These are phyloP conservation scores for Nyctalus aviator DNA, from an alignment of 2,797 vertebrate species.

Conservation along the genomic window DNA sequence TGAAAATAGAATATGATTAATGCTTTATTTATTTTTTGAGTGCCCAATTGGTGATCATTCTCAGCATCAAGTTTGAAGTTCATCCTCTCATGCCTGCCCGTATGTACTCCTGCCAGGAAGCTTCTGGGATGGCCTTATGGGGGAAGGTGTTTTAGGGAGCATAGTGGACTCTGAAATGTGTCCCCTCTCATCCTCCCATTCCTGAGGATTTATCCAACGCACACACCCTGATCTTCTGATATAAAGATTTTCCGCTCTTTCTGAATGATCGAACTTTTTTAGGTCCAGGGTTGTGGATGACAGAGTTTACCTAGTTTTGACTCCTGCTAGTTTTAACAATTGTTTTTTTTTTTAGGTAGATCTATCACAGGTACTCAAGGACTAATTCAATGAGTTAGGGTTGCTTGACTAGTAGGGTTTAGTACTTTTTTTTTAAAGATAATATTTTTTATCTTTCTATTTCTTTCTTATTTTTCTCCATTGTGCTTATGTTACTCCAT, in stretches of 20 bases:
- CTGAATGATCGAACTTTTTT: background rate
- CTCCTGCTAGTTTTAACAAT: background rate
- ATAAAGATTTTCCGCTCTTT: conserved; percentile 15
- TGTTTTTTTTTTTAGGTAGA: background rate
- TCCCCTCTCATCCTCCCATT: background rate
- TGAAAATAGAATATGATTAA: background rate
- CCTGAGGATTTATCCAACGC: background rate
- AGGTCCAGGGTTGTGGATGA: background rate
- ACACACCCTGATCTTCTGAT: background rate
- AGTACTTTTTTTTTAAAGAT: background rate
- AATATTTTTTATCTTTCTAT: background rate
- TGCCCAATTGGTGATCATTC: background rate
- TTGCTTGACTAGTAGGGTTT: background rate
- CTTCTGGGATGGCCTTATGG: background rate
- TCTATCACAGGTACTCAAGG: background rate
- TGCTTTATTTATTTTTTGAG: background rate
- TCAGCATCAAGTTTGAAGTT: background rate
- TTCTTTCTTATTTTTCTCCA: conserved; percentile 20
- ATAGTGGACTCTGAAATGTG: background rate
- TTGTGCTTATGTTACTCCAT: background rate
- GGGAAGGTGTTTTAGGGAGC: background rate
- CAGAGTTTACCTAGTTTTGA: background rate
- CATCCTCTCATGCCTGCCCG: background rate
- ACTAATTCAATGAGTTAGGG: background rate
- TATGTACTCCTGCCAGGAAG: background rate